Evolutionary conservation across 2,888 invertebrate genomes (phyloP).

Genomic region (Sialis lutaria): DNA sequence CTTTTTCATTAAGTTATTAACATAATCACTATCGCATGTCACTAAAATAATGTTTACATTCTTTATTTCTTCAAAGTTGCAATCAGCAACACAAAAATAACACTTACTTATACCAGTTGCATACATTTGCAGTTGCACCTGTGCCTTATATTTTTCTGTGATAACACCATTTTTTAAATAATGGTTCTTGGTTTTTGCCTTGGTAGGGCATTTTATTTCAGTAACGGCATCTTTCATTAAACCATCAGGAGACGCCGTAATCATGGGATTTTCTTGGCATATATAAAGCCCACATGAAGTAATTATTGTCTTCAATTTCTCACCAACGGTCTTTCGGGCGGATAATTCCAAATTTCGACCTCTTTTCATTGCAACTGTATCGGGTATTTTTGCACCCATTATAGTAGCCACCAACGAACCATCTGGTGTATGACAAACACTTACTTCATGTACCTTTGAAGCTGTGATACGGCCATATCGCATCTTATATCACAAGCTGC

Average conservation of each 20-base stretch:
- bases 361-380: conserved; percentile 8
- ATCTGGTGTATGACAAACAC: too few relatives aligned
- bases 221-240: conserved; percentile 7
- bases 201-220: conserved; percentile 10
- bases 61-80: conserved; percentile 1
- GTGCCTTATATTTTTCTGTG: conserved; percentile 5
- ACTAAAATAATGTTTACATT: conserved; percentile 1
- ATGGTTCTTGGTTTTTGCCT: neutral
- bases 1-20: neutral
- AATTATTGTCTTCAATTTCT: conserved; percentile 5
- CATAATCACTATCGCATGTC: neutral
- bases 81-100: conserved; percentile 1
- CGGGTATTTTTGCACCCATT: conserved; percentile 1
- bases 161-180: conserved; percentile 4
- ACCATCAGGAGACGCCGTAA: conserved; percentile 10
- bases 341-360: conserved; percentile 6
- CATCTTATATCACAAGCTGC: neutral
- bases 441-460: too few relatives aligned
- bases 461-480: too few relatives aligned
- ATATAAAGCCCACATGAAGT: conserved; percentile 8
- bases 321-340: conserved; percentile 2
- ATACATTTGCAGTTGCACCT: conserved; percentile 7
- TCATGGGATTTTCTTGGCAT: conserved; percentile 4
- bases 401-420: too few relatives aligned
- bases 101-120: conserved; percentile 4